These are phyloP conservation scores for Pyralis farinalis DNA, from an alignment of 2,888 invertebrate species.

Conservation along the genomic window DNA sequence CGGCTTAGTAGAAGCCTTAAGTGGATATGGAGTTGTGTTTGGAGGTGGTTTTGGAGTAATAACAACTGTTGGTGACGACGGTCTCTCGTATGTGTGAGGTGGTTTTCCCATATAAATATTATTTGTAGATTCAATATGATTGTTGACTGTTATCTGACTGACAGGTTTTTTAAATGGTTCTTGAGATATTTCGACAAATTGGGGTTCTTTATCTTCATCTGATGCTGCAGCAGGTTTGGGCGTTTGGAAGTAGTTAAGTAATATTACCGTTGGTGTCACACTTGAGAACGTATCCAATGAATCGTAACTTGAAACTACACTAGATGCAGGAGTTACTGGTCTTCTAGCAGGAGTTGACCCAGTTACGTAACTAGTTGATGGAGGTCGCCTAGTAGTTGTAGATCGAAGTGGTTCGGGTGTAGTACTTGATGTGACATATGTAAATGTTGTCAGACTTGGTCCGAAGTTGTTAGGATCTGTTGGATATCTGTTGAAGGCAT, in stretches of 20 bases:
- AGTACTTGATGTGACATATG: conserved; percentile 57
- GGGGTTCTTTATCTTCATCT: conserved; percentile 46
- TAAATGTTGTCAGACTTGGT: conserved; percentile 61
- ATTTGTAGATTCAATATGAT: conserved; percentile 81
- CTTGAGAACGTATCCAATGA: conserved; percentile 67
- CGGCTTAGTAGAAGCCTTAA: conserved; percentile 40
- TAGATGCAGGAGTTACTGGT: conserved; percentile 53
- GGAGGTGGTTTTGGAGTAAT: conserved; percentile 86
- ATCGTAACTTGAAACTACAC: conserved; percentile 49
- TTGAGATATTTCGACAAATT: conserved; percentile 73
- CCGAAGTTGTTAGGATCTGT: conserved; percentile 64
- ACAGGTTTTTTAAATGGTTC: conserved; percentile 75
- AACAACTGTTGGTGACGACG: conserved; percentile 82
- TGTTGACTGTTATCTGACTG: conserved; percentile 81
- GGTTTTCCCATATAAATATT: conserved; percentile 71
- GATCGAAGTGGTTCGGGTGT: conserved; percentile 43
- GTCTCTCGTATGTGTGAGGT: conserved; percentile 61
- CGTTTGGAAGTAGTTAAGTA: conserved; percentile 54
- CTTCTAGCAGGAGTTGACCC: conserved; percentile 72
- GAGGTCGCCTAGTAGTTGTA: conserved; percentile 52
- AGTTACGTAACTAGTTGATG: conserved; percentile 72
- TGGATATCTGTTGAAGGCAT: conserved; percentile 68
- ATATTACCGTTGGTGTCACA: conserved; percentile 72
- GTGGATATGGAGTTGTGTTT: conserved; percentile 56
- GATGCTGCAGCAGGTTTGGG: conserved; percentile 42